Base-by-base conservation (phyloP, 2,113 vertebrate genomes). In the Philantomba maxwellii region DNA sequence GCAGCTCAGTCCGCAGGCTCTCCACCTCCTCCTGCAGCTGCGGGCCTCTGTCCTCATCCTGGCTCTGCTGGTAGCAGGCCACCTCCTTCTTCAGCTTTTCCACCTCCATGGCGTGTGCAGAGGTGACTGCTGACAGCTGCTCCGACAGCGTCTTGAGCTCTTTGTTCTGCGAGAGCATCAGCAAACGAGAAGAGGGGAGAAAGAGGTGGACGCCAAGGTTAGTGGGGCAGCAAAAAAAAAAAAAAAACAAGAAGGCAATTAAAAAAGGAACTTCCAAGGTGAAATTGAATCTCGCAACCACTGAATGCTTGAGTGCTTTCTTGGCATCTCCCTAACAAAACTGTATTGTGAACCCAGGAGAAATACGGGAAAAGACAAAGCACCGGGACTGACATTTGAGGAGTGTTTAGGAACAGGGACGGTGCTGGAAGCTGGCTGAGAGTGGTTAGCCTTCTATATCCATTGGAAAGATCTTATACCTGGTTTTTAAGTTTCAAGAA, bases 41-140 rank as follows among this genome's bases (percentile, higher is more conserved):
- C n/a, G 70, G 99, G 62, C 95, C 98, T 51, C 64, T 89, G 0
- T 98, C 98, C 0, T 87, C 96, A 23, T 97, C 98, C 26, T 10
- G 98, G 97, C 39, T 98, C 98, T 98, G 98, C 70, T 98, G 98
- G 43, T 98, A 92, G 16, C 89, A 97, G 25, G 99, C 97, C 98
- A 99, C 98, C 96, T 99, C 98, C 97, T 99, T 99, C 98, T 99
- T 99, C 97, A 99, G 98, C 95, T 99, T 99, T 91, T 96, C 98
- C 26, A 99, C 98, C 98, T 99, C 99, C 0, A 97, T 96, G 33
- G 97, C 93, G 82, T 99, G 98, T 0, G 78, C 33, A 21, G 94
- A 73, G 0, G 98, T 98, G 13, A 97, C 90, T 0, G 33, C 1
- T 1, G 97, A 94, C 78, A 99, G 98, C 97, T 99, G 99, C 96